Conservation (phyloP, 2,113 vertebrate species). For the Hippocampus zosterae region DNA sequence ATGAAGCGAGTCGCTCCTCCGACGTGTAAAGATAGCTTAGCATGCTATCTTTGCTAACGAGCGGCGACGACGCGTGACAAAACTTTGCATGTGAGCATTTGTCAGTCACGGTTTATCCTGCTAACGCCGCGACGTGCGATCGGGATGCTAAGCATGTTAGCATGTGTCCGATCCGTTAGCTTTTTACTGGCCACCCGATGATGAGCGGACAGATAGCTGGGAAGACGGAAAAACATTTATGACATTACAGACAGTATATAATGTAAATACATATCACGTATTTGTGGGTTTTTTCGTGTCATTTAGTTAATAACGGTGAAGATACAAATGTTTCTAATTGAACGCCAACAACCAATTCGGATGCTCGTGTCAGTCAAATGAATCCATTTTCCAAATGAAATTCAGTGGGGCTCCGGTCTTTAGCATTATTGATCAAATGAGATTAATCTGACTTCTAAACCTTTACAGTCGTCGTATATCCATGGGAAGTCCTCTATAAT, state of each 20-base stretch:
- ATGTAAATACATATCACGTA: not conserved
- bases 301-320: not conserved
- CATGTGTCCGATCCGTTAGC: not conserved
- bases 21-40: not conserved
- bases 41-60: not conserved
- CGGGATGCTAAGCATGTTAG: not conserved
- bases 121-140: not conserved
- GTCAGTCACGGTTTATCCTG: not conserved
- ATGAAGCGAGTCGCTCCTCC: no score
- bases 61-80: not conserved
- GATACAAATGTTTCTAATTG: not conserved
- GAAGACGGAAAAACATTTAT: not conserved
- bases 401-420: no score
- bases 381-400: not conserved
- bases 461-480: no score
- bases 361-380: no score
- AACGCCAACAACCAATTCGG: no score
- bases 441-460: no score
- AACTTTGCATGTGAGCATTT: not conserved
- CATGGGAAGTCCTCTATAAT: no score
- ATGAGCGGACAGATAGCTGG: no score
- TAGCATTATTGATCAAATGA: no score
- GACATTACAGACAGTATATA: not conserved
- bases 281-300: not conserved
- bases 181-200: not conserved